phyloP scores from a whole-genome alignment of 2,797 vertebrate genomes.

The Anisognathus igniventris region DNA sequence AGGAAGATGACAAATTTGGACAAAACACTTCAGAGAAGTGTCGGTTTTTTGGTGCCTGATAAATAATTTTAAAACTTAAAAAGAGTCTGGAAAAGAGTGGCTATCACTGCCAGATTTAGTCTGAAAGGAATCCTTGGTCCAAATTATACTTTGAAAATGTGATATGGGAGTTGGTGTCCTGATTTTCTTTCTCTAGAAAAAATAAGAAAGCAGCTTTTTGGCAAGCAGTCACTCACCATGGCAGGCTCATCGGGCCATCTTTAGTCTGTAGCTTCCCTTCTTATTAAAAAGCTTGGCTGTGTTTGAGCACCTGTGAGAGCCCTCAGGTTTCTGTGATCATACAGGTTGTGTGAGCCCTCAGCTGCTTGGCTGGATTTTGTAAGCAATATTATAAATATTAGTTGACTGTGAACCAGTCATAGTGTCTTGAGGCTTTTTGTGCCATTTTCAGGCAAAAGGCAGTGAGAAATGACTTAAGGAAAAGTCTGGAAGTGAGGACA shows the following conservation, averaged over 20 bases:
- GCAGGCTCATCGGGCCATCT: too few relatives aligned
- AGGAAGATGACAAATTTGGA: not conserved
- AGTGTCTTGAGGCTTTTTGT: not conserved
- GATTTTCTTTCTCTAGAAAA: not conserved
- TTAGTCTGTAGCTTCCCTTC: not conserved
- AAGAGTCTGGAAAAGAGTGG: not conserved
- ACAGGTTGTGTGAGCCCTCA: not conserved
- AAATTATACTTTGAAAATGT: not conserved
- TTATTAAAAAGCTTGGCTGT: not conserved
- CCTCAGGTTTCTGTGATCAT: not conserved
- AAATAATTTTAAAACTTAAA: not conserved
- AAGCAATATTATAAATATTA: not conserved
- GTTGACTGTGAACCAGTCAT: not conserved
- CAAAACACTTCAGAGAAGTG: not conserved
- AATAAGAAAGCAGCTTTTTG: not conserved
- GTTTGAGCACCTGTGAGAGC: rapidly evolving
- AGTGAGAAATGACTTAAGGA: not conserved
- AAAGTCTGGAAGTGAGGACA: not conserved
- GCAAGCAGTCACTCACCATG: rapidly evolving
- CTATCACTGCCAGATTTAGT: not conserved
- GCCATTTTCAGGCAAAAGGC: not conserved
- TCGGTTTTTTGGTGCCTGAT: not conserved
- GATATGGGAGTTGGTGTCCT: not conserved
- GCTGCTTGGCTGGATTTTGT: not conserved
- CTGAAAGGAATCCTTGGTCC: not conserved